Evolutionary conservation across 2,113 vertebrate species (phyloP).

Genomic region (Poeciliopsis occidentalis): DNA sequence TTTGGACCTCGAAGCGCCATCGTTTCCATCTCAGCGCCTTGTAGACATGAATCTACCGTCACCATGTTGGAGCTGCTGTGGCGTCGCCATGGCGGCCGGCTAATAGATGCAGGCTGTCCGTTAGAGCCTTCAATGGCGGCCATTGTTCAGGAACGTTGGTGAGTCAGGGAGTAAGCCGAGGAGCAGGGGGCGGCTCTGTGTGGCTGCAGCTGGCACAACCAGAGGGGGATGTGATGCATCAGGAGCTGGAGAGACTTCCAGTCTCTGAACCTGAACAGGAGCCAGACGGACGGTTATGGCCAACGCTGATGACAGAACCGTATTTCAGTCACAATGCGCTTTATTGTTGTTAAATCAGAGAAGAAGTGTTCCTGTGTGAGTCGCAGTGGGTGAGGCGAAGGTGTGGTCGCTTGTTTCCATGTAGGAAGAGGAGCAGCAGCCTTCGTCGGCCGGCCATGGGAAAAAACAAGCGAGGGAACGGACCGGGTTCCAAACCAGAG

Average conservation of each 20-base stretch:
- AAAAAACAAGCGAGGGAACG: slow-evolving; percentile 28
- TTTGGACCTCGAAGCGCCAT: slow-evolving; percentile 15
- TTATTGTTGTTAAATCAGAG: not conserved
- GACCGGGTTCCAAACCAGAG: slow-evolving; percentile 61
- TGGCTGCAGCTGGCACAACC: slow-evolving; percentile 59
- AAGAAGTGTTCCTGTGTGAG: not conserved
- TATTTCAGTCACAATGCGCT: too few species aligned
- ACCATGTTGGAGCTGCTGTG: slow-evolving; percentile 64
- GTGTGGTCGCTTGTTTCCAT: slow-evolving; percentile 4
- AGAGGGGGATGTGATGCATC: slow-evolving; percentile 71
- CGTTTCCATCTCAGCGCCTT: slow-evolving; percentile 30
- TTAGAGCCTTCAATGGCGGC: slow-evolving; percentile 74
- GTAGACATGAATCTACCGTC: slow-evolving; percentile 44
- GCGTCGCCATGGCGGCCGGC: slow-evolving; percentile 66
- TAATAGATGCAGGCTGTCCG: slow-evolving; percentile 74
- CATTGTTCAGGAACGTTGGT: slow-evolving; percentile 73
- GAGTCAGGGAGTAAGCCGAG: slow-evolving; percentile 63
- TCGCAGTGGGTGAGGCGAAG: slow-evolving; percentile 24
- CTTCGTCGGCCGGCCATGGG: not conserved
- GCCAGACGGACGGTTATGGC: slow-evolving; percentile 34
- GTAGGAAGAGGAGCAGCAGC: not conserved
- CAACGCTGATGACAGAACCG: slow-evolving; percentile 1
- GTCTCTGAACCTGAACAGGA: slow-evolving; percentile 14
- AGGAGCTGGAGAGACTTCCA: slow-evolving; percentile 60
- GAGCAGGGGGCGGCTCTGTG: slow-evolving; percentile 15